Evolutionary conservation across 1,140 invertebrate genomes (phyloP), one percentile per base, ranked within the genome.

Genomic region (Pachypsylla venusta): DNA sequence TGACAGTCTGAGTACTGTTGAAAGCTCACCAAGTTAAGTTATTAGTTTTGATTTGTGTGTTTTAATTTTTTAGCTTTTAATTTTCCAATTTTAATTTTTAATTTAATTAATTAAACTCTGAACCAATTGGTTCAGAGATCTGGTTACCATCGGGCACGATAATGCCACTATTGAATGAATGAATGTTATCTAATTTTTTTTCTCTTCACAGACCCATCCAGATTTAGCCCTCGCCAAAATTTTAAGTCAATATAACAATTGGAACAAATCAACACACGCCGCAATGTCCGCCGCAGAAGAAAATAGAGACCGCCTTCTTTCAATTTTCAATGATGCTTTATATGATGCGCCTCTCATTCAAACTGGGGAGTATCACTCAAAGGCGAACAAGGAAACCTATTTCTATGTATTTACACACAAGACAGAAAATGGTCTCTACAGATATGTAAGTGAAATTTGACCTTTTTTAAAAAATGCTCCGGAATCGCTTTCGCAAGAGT

Each of bases 371-470:
- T 81, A 83, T 67, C 84, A 87, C 68, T 79, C 82, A 7, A 75
- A 77, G 61, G 75, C 80, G n/a, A 85, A 87, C 71, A 75, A 78
- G 1, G 80, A 81, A 63, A 82, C 82, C 55, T 94, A 87, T 70
- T 90, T 93, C 77, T 93, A 92, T 68, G 84, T 93, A 24, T 93
- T 92, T 68, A 80, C 81, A 39, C 87, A 96, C 67, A 85, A 85
- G 59, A 85, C 83, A 2, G 75, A 80, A 59, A 80, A 81, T 42
- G 85, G 83, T 56, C 79, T 85, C 53, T 83, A 81, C 68, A 77
- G 80, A 19, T 71, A 77, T 63, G 83, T 85, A 72, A 48, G 42
- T 48, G n/a, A n/a, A n/a, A n/a, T n/a, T n/a, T n/a, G n/a, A n/a
- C n/a, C n/a, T n/a, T n/a, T n/a, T n/a, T n/a, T n/a, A n/a, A n/a